Conservation (phyloP, 2,888 invertebrate genomes). For the Mycalesis mineus region DNA sequence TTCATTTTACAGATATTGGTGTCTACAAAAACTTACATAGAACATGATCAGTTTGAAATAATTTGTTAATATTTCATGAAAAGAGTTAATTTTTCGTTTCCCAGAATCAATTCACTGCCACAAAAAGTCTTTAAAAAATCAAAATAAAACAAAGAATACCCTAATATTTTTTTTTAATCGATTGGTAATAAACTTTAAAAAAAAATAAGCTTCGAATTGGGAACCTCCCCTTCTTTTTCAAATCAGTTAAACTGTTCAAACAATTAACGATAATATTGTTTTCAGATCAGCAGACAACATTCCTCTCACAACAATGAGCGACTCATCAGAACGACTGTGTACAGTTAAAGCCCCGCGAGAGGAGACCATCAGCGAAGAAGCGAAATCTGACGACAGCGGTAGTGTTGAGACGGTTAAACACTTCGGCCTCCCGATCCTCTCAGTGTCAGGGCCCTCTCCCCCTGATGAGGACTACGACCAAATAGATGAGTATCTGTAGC, state of each 20-base stretch:
- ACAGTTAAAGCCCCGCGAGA: slow-evolving; percentile 59
- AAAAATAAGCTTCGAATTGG: too few species aligned
- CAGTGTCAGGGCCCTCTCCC: slow-evolving; percentile 88
- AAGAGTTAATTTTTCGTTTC: too few species aligned
- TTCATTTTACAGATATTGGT: too few species aligned
- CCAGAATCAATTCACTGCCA: too few species aligned
- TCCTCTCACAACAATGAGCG: slow-evolving; percentile 67
- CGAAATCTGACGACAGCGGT: slow-evolving; percentile 68
- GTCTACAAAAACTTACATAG: too few species aligned
- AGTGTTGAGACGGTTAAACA: slow-evolving; percentile 78
- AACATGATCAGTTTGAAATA: too few species aligned
- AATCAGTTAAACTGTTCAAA: not conserved
- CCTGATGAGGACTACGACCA: slow-evolving; percentile 83
- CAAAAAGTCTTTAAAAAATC: too few species aligned
- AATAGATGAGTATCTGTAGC: slow-evolving; percentile 81
- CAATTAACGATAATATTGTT: slow-evolving; percentile 17
- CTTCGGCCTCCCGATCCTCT: slow-evolving; percentile 86
- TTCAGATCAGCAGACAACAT: slow-evolving; percentile 73
- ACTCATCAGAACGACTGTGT: slow-evolving; percentile 74
- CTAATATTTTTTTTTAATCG: too few species aligned
- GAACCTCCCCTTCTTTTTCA: too few species aligned
- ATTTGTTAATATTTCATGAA: too few species aligned
- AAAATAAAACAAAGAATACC: too few species aligned
- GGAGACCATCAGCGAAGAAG: slow-evolving; percentile 71
- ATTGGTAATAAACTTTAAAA: too few species aligned